Percentiles rank a stretch among this genome's conserved stretches.
phyloP scores from a whole-genome alignment of 2,797 vertebrate genomes.

The Paguma larvata region DNA sequence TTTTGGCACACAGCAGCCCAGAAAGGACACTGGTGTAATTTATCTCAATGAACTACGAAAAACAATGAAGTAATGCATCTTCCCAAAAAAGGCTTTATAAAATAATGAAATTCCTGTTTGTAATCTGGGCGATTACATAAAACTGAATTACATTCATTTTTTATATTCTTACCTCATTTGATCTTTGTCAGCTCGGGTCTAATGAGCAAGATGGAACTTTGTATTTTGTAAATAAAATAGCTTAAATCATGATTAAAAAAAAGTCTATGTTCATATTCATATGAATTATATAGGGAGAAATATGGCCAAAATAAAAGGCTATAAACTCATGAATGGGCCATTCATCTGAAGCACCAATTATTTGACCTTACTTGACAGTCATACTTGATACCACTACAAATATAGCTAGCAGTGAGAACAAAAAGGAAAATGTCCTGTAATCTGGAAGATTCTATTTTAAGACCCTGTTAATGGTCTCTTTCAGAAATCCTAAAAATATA shows the following conservation, averaged over 20 bases:
- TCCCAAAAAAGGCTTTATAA: conserved; percentile 11
- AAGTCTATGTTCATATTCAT: background rate
- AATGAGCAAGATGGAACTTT: conserved; percentile 13
- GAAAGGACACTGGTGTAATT: background rate
- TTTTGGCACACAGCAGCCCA: background rate
- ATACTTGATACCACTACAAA: background rate
- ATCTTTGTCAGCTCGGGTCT: conserved; percentile 4
- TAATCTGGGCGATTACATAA: background rate
- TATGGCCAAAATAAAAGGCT: background rate
- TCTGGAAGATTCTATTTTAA: conserved; percentile 7
- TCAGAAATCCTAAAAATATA: background rate
- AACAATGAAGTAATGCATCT: background rate
- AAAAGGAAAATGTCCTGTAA: background rate
- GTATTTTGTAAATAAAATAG: conserved; percentile 47
- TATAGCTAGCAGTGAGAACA: background rate
- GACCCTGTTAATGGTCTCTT: background rate
- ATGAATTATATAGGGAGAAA: background rate
- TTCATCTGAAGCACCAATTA: background rate
- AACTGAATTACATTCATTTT: conserved; percentile 36
- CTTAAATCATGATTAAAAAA: background rate
- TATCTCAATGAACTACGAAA: background rate
- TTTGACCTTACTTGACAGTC: background rate
- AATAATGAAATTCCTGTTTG: conserved; percentile 51
- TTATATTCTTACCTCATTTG: conserved; percentile 14
- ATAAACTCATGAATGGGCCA: background rate